These are phyloP conservation scores for Neria commutata DNA, from an alignment of 2,888 invertebrate species.

Conservation along the genomic window DNA sequence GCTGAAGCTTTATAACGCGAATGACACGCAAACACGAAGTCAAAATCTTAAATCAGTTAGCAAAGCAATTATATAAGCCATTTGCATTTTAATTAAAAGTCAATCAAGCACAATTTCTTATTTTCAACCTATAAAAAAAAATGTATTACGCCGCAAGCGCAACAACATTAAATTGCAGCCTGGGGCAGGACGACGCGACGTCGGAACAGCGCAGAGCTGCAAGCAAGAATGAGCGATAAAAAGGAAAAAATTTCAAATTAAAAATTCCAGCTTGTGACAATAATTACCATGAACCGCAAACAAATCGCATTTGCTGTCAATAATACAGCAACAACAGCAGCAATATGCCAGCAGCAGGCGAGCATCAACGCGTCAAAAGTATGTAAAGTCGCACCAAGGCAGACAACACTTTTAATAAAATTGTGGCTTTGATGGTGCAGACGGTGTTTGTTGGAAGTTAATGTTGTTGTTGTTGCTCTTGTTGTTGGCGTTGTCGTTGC, in stretches of 20 bases:
- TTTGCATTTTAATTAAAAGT: conserved; percentile 41
- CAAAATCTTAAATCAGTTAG: conserved; percentile 31
- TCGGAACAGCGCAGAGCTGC: no score
- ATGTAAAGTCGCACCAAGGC: conserved; percentile 9
- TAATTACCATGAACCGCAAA: conserved; percentile 43
- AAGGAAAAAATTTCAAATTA: conserved; percentile 23
- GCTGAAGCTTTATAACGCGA: no score
- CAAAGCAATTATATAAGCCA: conserved; percentile 34
- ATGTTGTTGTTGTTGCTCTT: conserved; percentile 3
- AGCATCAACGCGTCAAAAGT: neutral
- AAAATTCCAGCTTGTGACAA: conserved; percentile 34
- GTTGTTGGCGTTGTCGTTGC: conserved; percentile 13
- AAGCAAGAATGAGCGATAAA: no score
- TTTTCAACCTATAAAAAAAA: neutral
- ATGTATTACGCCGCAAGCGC: no score
- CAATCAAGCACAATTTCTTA: conserved; percentile 35
- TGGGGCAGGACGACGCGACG: no score
- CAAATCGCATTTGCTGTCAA: conserved; percentile 40
- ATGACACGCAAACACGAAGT: no score
- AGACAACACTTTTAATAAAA: conserved; percentile 37
- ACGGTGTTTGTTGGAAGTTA: conserved; percentile 6
- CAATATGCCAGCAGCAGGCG: conserved; percentile 5
- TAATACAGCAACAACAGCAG: conserved; percentile 22
- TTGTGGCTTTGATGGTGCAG: conserved; percentile 23
- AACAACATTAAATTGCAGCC: no score